Percentiles rank a stretch among this genome's conserved stretches.
Evolutionary conservation across 2,797 vertebrate species (phyloP).

Genomic region (Chloroceryle amazona): DNA sequence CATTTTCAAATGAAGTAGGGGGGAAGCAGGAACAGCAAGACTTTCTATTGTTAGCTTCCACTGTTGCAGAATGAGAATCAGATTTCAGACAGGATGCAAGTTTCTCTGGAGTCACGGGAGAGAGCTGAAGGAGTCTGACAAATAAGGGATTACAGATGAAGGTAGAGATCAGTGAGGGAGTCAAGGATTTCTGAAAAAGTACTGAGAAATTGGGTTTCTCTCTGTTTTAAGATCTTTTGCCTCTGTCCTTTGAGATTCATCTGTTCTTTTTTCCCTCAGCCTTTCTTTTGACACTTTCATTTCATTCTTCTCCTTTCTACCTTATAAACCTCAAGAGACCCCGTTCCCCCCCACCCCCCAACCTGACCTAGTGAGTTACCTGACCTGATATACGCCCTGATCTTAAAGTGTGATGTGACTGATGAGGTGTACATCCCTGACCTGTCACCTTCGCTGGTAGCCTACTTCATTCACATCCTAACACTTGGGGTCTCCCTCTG

Average conservation of each 20-base stretch:
- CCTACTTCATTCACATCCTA: constrained; percentile 19
- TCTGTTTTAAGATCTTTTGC: neutral
- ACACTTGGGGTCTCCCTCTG: neutral
- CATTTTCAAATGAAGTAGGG: neutral
- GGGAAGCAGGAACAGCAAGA: neutral
- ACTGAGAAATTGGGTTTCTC: neutral
- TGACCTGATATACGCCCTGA: constrained; percentile 8
- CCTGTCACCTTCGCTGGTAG: constrained; percentile 40
- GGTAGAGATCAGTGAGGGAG: neutral
- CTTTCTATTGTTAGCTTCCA: neutral
- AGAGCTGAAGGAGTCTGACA: neutral
- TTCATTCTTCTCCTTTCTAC: constrained; percentile 26
- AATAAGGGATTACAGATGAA: neutral
- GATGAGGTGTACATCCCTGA: constrained; percentile 11
- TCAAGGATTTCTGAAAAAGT: neutral
- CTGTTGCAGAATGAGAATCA: neutral
- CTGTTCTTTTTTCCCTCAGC: neutral
- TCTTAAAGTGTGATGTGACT: constrained; percentile 39
- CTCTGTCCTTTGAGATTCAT: neutral
- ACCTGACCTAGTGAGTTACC: constrained; percentile 25
- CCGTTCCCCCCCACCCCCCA: neutral
- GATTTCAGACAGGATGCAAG: neutral
- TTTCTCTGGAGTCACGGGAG: neutral
- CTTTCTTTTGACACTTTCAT: neutral
- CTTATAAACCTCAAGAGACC: neutral